Conservation (phyloP, 2,113 vertebrate genomes). For the Candoia aspera region DNA sequence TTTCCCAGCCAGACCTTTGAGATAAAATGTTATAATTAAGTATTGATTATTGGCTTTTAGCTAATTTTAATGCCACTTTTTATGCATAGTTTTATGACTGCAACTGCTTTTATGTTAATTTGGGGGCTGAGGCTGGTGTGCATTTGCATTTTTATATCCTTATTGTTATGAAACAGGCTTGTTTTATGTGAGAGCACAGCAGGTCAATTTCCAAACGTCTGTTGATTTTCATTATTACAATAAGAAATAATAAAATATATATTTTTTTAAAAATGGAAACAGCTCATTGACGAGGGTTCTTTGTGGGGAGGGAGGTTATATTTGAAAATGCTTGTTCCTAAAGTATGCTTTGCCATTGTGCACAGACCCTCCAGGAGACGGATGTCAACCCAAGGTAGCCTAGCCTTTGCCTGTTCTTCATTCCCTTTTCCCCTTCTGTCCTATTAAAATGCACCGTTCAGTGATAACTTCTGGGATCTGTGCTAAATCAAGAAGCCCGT, state of each 20-base stretch:
- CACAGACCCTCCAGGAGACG: neutral
- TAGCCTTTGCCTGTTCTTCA: neutral
- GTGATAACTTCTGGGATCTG: neutral
- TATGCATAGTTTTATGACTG: neutral
- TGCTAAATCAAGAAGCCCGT: neutral
- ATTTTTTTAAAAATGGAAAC: neutral
- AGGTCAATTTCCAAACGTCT: neutral
- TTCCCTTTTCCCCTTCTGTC: neutral
- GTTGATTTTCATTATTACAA: neutral
- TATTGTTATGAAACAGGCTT: neutral
- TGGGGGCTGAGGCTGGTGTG: neutral
- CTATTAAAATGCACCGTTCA: neutral
- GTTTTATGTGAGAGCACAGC: neutral
- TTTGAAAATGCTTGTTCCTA: neutral
- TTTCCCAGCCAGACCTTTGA: neutral
- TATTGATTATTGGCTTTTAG: slow-evolving; percentile 2
- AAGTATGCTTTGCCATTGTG: neutral
- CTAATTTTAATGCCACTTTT: neutral
- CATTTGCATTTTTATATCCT: neutral
- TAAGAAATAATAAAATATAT: neutral
- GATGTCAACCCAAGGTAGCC: neutral
- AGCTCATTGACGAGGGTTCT: neutral
- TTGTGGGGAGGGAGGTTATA: neutral
- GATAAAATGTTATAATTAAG: neutral
- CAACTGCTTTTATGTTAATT: neutral